phyloP scores from a whole-genome alignment of 2,113 vertebrate species.

The Pomatorhinus ruficollis region DNA sequence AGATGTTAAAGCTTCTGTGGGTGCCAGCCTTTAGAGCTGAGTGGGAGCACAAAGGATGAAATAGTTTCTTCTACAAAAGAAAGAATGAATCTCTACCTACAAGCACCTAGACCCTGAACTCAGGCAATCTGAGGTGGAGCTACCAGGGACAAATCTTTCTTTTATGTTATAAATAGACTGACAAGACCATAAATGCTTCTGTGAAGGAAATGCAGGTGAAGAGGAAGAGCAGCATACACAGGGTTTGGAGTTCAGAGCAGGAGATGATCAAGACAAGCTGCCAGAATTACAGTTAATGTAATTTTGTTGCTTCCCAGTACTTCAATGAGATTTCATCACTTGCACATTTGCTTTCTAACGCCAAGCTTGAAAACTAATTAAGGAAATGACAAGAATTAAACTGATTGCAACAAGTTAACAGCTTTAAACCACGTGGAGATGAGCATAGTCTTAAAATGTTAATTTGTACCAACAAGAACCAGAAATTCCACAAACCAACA shows the following conservation, averaged over 20 bases:
- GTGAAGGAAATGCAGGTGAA: neutral
- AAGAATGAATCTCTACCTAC: neutral
- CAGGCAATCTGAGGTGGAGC: neutral
- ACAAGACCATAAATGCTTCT: neutral
- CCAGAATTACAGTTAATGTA: neutral
- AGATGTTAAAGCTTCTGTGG: neutral
- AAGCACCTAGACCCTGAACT: neutral
- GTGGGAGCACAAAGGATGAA: neutral
- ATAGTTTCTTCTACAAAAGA: neutral
- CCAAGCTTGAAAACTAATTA: neutral
- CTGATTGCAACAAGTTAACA: slow-evolving; percentile 27
- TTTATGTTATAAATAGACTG: neutral
- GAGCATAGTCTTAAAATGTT: neutral
- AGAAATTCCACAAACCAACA: neutral
- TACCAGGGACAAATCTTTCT: neutral
- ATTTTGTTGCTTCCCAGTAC: slow-evolving; percentile 2
- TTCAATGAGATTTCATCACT: neutral
- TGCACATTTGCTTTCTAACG: neutral
- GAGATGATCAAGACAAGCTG: neutral
- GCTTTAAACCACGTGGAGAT: neutral
- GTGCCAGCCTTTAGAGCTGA: neutral
- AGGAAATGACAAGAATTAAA: slow-evolving; percentile 38
- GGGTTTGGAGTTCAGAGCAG: neutral
- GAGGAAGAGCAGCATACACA: neutral
- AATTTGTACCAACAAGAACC: neutral